Evolutionary conservation across 2,797 vertebrate genomes (phyloP).

Genomic region (Chloroceryle inda): DNA sequence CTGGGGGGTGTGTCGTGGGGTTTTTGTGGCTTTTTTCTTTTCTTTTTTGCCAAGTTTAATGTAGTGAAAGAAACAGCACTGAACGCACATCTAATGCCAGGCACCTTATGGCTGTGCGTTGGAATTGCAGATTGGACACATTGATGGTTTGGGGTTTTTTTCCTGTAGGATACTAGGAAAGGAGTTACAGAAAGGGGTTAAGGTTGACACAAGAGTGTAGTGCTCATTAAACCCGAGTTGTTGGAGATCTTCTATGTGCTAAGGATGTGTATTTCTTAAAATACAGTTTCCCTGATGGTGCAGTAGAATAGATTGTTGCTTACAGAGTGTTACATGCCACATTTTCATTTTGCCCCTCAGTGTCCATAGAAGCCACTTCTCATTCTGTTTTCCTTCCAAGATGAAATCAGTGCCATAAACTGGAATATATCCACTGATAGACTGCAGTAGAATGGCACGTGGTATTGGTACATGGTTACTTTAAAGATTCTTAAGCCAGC

Average conservation of each 20-base stretch:
- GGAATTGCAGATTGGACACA: background rate
- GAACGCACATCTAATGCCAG: background rate
- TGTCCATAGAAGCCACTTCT: background rate
- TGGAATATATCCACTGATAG: background rate
- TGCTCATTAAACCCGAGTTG: background rate
- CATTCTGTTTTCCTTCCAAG: background rate
- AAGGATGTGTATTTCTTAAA: background rate
- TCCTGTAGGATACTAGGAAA: background rate
- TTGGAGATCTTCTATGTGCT: background rate
- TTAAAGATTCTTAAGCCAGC: background rate
- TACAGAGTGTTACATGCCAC: background rate
- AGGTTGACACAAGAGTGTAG: background rate
- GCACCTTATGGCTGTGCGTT: background rate
- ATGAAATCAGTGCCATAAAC: background rate
- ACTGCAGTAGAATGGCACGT: background rate
- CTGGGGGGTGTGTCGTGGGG: too few relatives aligned
- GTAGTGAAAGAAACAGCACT: background rate
- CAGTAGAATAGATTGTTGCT: background rate
- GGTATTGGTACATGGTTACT: background rate
- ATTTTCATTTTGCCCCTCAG: background rate
- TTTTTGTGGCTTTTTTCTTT: too few relatives aligned
- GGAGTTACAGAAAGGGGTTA: background rate
- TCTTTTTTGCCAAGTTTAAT: background rate
- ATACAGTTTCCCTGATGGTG: background rate
- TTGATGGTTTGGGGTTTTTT: too few relatives aligned